These are phyloP conservation scores for Limonius californicus DNA, from an alignment of 1,140 invertebrate species.

Conservation along the genomic window DNA sequence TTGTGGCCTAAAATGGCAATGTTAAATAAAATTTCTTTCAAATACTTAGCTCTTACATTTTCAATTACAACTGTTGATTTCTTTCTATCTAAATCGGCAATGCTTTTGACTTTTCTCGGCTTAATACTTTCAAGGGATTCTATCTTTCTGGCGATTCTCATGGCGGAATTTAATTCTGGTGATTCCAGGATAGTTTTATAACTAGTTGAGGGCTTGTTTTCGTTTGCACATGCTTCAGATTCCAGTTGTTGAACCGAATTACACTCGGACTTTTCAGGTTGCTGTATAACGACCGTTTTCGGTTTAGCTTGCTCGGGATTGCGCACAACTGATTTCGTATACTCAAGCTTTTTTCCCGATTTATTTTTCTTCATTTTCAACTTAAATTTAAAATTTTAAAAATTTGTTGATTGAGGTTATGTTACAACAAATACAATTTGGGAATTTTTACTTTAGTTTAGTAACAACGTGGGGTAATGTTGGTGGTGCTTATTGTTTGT, in stretches of 20 bases:
- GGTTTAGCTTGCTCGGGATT: conserved; percentile 28
- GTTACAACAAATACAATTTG: no score
- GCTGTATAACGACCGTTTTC: conserved; percentile 5
- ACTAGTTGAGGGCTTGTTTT: no score
- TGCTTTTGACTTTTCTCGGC: conserved; percentile 25
- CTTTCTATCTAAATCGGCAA: conserved; percentile 6
- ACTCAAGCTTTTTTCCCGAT: neutral
- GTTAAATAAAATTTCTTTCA: neutral
- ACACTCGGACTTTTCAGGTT: neutral
- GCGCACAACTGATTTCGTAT: conserved; percentile 30
- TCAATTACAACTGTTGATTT: conserved; percentile 32
- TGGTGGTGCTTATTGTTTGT: neutral
- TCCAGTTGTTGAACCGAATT: no score
- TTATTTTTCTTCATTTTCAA: neutral
- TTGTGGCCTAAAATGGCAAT: conserved; percentile 31
- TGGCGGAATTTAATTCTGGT: conserved; percentile 29
- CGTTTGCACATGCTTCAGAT: no score
- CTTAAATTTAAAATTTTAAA: neutral
- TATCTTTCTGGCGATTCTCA: conserved; percentile 30
- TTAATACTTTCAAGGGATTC: conserved; percentile 28
- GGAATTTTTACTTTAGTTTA: no score
- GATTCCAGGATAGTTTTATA: no score
- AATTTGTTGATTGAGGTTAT: neutral
- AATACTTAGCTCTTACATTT: no score
- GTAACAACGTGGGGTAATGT: neutral